phyloP scores from a whole-genome alignment of 2,113 vertebrate species.

The Herpetotheres cachinnans region DNA sequence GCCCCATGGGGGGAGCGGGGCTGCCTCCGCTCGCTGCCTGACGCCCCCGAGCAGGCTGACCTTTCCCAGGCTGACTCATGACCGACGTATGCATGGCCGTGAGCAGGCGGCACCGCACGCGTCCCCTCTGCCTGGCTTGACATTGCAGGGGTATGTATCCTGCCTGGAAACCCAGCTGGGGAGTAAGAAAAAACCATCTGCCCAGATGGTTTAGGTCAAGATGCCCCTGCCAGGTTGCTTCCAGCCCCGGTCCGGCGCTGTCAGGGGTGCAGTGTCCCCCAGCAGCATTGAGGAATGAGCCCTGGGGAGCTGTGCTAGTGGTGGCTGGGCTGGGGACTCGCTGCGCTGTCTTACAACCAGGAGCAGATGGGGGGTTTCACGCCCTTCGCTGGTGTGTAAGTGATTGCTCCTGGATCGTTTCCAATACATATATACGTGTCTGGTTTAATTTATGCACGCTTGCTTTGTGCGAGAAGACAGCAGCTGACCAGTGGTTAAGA shows the following conservation, averaged over 20 bases:
- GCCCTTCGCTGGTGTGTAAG: neutral
- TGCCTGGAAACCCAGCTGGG: neutral
- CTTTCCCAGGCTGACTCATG: neutral
- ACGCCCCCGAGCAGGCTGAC: neutral
- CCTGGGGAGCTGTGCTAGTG: neutral
- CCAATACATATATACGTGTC: neutral
- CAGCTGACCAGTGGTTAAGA: constrained; percentile 27
- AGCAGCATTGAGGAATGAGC: rapidly evolving
- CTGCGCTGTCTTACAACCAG: neutral
- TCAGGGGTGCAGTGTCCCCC: neutral
- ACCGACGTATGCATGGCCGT: neutral
- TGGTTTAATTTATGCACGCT: neutral
- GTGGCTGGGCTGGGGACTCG: neutral
- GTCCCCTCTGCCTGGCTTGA: neutral
- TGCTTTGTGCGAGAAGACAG: neutral
- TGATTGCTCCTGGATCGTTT: constrained; percentile 34
- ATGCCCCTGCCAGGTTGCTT: neutral
- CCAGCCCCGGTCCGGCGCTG: neutral
- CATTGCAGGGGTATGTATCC: neutral
- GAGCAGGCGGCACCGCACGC: neutral
- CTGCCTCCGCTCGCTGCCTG: neutral
- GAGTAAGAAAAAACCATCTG: neutral
- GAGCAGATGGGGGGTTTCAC: constrained; percentile 50
- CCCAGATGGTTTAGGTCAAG: neutral
- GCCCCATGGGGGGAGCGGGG: rapidly evolving